Evolutionary conservation across 2,797 vertebrate species (phyloP).

Genomic region (Dendrocincla tyrannina): DNA sequence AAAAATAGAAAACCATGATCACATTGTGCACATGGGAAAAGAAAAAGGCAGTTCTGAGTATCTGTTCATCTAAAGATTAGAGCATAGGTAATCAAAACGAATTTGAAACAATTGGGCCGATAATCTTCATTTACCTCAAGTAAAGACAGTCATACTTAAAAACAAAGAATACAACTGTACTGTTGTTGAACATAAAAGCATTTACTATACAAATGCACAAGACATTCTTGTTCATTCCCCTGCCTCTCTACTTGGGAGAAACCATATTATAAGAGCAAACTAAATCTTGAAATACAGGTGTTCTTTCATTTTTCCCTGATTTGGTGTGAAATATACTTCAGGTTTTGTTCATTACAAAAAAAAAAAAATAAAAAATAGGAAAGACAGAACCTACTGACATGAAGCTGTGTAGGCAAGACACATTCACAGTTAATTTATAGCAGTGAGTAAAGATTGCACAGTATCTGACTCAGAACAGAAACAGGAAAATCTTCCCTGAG

Average conservation of each 20-base stretch:
- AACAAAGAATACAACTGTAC: slow-evolving; percentile 9
- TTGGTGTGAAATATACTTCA: background rate
- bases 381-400: background rate
- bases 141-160: slow-evolving; percentile 55
- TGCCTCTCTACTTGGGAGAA: background rate
- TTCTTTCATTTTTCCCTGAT: background rate
- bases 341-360: background rate
- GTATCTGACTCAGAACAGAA: slow-evolving; percentile 39
- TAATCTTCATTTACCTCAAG: slow-evolving; percentile 65
- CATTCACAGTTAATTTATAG: slow-evolving; percentile 22
- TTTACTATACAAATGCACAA: background rate
- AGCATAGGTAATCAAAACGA: slow-evolving; percentile 60
- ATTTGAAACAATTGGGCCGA: slow-evolving; percentile 62
- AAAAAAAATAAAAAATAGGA: background rate
- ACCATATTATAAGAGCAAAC: background rate
- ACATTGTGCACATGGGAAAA: slow-evolving; percentile 26
- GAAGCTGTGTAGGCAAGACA: slow-evolving; percentile 4
- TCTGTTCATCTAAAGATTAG: slow-evolving; percentile 52
- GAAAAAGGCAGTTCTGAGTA: slow-evolving; percentile 27
- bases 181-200: slow-evolving; percentile 17
- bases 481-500: slow-evolving; percentile 19
- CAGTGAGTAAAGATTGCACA: slow-evolving; percentile 7
- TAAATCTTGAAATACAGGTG: background rate
- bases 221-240: background rate
- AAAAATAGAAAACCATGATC: slow-evolving; percentile 47